Base-by-base conservation (phyloP, 2,888 invertebrate genomes). In the Spodoptera littoralis region DNA sequence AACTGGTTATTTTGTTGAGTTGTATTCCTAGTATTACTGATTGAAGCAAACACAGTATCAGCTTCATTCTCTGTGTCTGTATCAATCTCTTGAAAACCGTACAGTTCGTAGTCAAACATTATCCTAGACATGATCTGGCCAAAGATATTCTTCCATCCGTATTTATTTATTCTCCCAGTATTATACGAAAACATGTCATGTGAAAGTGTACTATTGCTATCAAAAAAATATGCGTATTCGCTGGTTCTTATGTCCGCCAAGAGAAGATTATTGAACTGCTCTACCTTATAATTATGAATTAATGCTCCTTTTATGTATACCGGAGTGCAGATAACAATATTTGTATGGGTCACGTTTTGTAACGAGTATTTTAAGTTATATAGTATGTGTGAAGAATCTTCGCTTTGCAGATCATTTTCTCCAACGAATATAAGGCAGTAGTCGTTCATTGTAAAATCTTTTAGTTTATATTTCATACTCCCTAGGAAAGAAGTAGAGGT, bases 381-480 rank as follows among this genome's bases (percentile, higher is more conserved):
- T n/a, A 52, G 43, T 24, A 44, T 43, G 12, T 44, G 42, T 27
- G 24, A 3, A 11, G 12, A 52, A 4, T 24, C 24, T 9, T 24
- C 4, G 18, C 43, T 44, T 27, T 52, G 6, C 43, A 53, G 4
- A 44, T 53, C 52, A 9, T 44, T 44, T 53, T 43, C 44, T 43
- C 5, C 44, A 9, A 53, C 24, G 44, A 53, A 53, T 3, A 53
- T 53, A 3, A 52, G 43, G 52, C 52, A 52, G 52, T 52, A 52
- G 27, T 44, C 52, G 18, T 43, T 24, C 3, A 52, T 27, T 52
- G 52, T 24, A 42, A 52, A 52, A 9, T 52, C 52, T 27, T 43
- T 52, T 43, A 52, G 43, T 52, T 52, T 52, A 1, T 52, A 43
- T 52, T 8, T 12, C 12, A 52, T 52, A 11, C 24, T 52, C 24